Conservation (phyloP, 1,140 invertebrate species). For the Heliconius hewitsoni region DNA sequence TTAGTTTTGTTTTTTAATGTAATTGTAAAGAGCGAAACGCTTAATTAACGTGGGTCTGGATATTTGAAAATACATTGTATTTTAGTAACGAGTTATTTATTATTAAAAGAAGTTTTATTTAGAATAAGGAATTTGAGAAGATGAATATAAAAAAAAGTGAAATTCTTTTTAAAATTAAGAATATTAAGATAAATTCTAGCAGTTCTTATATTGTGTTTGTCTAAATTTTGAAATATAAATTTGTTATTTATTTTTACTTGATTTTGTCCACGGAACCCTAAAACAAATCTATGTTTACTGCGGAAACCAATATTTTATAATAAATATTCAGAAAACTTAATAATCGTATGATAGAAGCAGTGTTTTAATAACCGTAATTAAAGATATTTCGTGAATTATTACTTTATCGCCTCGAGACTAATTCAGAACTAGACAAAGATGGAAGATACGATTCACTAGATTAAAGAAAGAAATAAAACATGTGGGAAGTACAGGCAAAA, state of each 20-base stretch:
- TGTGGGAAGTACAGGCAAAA: slow-evolving; percentile 38
- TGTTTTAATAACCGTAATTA: slow-evolving; percentile 66
- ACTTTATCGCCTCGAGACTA: slow-evolving; percentile 60
- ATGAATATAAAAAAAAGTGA: no score
- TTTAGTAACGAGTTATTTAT: no score
- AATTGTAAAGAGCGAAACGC: not conserved
- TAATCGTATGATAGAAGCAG: slow-evolving; percentile 55
- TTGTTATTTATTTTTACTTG: no score
- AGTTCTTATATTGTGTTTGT: no score
- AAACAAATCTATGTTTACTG: slow-evolving; percentile 31
- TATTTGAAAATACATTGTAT: not conserved
- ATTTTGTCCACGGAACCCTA: slow-evolving; percentile 35
- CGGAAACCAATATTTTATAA: slow-evolving; percentile 36
- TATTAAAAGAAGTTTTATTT: no score
- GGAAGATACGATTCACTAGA: slow-evolving; percentile 23
- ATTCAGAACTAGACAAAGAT: slow-evolving; percentile 45
- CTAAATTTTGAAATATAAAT: no score
- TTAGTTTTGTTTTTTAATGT: slow-evolving; percentile 10
- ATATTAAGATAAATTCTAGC: no score
- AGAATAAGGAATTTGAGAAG: no score
- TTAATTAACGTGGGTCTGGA: not conserved
- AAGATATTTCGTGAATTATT: slow-evolving; percentile 64
- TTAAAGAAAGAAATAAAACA: slow-evolving; percentile 45
- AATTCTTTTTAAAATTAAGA: no score
- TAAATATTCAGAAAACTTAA: slow-evolving; percentile 40